phyloP scores from a whole-genome alignment of 2,888 invertebrate genomes.

The Platycnemis pennipes region DNA sequence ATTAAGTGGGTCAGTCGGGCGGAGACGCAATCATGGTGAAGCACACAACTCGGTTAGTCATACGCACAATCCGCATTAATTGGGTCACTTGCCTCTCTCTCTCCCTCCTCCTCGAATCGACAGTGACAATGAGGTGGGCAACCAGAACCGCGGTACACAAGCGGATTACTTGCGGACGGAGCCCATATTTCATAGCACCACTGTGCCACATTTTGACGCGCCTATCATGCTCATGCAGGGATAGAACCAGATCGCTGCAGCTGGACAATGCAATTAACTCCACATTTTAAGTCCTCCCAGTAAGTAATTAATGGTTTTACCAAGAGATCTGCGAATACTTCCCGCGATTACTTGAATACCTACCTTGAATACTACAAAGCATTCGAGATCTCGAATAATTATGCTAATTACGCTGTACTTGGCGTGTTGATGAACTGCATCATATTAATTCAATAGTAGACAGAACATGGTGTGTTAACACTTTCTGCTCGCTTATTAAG shows the following conservation, averaged over 20 bases:
- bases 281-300: neutral
- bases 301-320: neutral
- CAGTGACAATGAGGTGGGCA: neutral
- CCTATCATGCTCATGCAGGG: neutral
- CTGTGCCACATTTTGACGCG: neutral
- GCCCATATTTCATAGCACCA: neutral
- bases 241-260: neutral
- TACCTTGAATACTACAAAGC: too few relatives aligned
- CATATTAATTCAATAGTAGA: too few relatives aligned
- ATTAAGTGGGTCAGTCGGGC: conserved; percentile 25
- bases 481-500: too few relatives aligned
- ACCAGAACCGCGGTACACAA: neutral
- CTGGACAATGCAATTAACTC: neutral
- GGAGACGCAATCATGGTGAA: neutral
- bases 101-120: neutral
- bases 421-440: too few relatives aligned
- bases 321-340: too few relatives aligned
- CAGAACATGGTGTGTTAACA: too few relatives aligned
- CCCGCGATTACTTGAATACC: too few relatives aligned
- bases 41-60: neutral
- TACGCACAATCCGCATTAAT: conserved; percentile 8
- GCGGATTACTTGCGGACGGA: neutral
- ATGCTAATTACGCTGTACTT: too few relatives aligned
- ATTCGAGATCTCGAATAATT: too few relatives aligned
- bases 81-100: neutral